These are phyloP conservation scores for Colletes gigas DNA, from an alignment of 1,140 invertebrate genomes.

Conservation along the genomic window DNA sequence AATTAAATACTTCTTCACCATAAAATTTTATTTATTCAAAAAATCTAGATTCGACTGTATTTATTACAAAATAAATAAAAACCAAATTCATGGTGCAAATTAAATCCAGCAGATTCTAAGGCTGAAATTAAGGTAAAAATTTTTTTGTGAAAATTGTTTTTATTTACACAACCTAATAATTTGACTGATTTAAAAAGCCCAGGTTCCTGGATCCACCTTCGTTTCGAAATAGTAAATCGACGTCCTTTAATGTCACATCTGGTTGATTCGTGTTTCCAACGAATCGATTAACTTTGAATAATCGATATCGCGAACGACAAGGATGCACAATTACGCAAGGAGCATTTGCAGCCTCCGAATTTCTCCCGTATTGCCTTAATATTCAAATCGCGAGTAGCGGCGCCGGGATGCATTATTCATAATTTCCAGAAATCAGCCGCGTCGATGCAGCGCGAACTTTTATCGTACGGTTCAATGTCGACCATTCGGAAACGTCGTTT, in stretches of 20 bases:
- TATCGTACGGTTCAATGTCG: neutral
- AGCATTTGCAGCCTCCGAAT: neutral
- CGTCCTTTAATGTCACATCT: neutral
- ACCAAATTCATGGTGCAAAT: no score
- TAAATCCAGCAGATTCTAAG: no score
- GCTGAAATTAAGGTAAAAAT: no score
- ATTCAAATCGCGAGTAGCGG: neutral
- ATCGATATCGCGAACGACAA: neutral
- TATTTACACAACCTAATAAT: no score
- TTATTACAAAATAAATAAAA: no score
- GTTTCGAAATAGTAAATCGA: neutral
- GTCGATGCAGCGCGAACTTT: neutral
- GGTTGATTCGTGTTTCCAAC: neutral
- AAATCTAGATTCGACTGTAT: no score
- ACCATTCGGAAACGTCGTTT: neutral
- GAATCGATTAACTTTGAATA: neutral
- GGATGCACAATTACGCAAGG: neutral
- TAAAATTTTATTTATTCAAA: no score
- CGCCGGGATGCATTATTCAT: constrained; percentile 21
- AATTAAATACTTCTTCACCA: no score
- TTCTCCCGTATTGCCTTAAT: neutral
- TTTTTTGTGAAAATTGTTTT: no score
- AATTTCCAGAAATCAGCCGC: constrained; percentile 1
- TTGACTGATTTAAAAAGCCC: no score
- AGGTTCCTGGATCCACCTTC: no score